Percentiles rank a stretch among this genome's conserved stretches.
Conservation (phyloP, 2,113 vertebrate species). For the Petrocephalus zakoni region DNA sequence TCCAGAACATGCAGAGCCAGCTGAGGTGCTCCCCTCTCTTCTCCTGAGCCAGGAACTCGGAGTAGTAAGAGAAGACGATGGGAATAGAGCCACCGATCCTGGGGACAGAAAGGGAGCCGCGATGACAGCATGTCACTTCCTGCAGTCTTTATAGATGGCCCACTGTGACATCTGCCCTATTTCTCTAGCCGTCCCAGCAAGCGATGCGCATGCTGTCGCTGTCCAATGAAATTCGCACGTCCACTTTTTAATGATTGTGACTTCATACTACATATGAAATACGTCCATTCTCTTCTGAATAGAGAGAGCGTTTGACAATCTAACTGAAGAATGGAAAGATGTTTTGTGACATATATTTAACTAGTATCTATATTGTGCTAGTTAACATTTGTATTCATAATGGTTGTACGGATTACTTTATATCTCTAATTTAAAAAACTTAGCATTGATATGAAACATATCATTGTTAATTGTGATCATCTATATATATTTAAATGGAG, state of each 20-base stretch:
- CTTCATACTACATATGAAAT: neutral
- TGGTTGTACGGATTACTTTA: neutral
- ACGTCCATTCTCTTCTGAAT: neutral
- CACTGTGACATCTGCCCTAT: neutral
- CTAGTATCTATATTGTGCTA: neutral
- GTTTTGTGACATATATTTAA: neutral
- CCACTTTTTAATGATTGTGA: neutral
- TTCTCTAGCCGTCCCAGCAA: neutral
- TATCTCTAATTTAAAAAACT: neutral
- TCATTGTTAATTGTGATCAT: neutral
- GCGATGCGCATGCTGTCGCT: neutral
- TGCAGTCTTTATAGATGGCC: neutral
- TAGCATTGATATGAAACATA: neutral
- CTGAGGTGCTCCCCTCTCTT: conserved; percentile 94
- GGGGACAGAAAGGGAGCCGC: conserved; percentile 5
- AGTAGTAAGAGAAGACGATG: conserved; percentile 97
- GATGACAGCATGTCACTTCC: neutral
- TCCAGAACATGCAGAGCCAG: conserved; percentile 99
- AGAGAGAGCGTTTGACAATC: neutral
- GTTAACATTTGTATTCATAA: neutral
- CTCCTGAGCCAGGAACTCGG: conserved; percentile 96
- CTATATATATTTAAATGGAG: no score
- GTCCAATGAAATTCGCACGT: neutral
- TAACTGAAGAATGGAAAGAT: neutral
- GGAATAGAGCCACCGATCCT: conserved; percentile 95